Evolutionary conservation across 2,113 vertebrate species (phyloP).

Genomic region (Pao palembangensis): DNA sequence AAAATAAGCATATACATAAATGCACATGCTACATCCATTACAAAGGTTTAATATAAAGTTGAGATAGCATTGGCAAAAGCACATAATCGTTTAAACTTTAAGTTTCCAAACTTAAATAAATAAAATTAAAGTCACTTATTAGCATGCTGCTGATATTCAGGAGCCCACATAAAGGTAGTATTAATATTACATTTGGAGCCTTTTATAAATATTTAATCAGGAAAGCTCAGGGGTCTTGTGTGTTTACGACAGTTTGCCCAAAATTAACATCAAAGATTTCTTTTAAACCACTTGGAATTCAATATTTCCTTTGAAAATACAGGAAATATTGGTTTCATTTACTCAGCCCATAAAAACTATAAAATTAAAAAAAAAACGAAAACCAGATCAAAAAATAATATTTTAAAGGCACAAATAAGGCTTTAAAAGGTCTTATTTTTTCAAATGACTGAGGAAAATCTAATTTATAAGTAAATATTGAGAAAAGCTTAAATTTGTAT

Average conservation of each 20-base stretch:
- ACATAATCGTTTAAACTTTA: slow-evolving; percentile 28
- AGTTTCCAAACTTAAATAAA: slow-evolving; percentile 30
- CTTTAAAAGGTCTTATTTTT: slow-evolving; percentile 5
- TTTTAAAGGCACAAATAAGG: not conserved
- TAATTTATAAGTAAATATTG: slow-evolving; percentile 33
- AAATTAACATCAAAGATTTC: slow-evolving; percentile 69
- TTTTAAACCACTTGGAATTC: slow-evolving; percentile 52
- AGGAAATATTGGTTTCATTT: slow-evolving; percentile 44
- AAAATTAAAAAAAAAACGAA: slow-evolving; percentile 14
- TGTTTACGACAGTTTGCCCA: slow-evolving; percentile 68
- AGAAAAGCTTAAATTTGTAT: not conserved
- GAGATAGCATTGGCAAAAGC: slow-evolving; percentile 14
- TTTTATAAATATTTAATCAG: slow-evolving; percentile 73
- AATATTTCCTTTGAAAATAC: slow-evolving; percentile 60
- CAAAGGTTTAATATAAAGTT: slow-evolving; percentile 5
- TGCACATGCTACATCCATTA: slow-evolving; percentile 11
- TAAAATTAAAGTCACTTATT: slow-evolving; percentile 47
- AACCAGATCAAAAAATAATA: slow-evolving; percentile 26
- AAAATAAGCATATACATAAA: not conserved
- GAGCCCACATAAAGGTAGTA: slow-evolving; percentile 67
- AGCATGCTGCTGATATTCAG: slow-evolving; percentile 61
- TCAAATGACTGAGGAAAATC: slow-evolving; percentile 19
- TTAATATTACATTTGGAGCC: slow-evolving; percentile 71
- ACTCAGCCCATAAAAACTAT: slow-evolving; percentile 42
- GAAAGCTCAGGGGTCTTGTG: slow-evolving; percentile 57